Base-by-base conservation (phyloP, 2,888 invertebrate species). In the Taphrorychus bicolor region DNA sequence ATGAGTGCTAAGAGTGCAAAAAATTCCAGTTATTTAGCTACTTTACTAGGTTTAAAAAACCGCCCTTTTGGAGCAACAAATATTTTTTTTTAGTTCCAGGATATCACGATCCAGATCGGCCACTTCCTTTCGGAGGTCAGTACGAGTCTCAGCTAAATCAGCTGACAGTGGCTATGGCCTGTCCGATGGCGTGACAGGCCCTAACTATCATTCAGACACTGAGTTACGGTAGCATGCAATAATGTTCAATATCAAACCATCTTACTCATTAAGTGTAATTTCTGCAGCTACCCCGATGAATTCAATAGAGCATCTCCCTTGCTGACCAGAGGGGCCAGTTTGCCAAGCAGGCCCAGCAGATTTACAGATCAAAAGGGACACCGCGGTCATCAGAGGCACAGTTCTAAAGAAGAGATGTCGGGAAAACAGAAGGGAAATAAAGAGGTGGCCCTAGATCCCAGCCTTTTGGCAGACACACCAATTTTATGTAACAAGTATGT, bases 401-500 rank as follows among this genome's bases (percentile, higher is more conserved):
- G 5, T 40, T 61, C 3, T 58, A 52, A 59, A 48, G 65, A 32
- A 65, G 70, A 5, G 51, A 59, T 9, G 63, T 68, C 5, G 56
- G 56, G 21, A 40, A 41, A 52, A 64, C 42, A 56, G 67, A 57
- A 74, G 66, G 73, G 78, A 58, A 73, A 79, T 76, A 45, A 45
- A 7, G 66, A 80, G 74, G 73, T 82, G 73, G 79, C 82, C 70
- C 70, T 82, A 73, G 79, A 78, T 77, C 78, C 80, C 5, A 76
- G 82, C 23, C 72, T 77, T 51, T 73, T 82, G 21, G 85, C 85
- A 32, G 85, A 85, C 69, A 85, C 86, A 0, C 88, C 90, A 0
- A 88, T 91, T 32, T 83, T 91, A 42, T 89, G 88, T 77, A 92
- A 92, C 79, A 88, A 86, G 73, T 92, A 91, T 77, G 90, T 89